phyloP scores from a whole-genome alignment of 2,888 invertebrate species.

The Napeogenes sylphis region DNA sequence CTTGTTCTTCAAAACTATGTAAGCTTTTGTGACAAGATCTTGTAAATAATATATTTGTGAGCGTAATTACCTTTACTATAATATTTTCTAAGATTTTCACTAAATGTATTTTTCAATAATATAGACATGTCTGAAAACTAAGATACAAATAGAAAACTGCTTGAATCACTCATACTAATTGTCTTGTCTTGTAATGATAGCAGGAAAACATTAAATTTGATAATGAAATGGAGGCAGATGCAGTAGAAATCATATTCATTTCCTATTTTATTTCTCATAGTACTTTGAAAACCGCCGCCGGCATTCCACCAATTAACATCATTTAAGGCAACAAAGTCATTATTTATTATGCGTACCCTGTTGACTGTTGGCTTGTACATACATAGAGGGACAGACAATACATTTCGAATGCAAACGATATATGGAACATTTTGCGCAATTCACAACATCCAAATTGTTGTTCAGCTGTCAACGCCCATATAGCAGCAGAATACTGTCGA shows the following conservation, averaged over 20 bases:
- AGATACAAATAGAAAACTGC: too few relatives aligned
- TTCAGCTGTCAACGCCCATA: neutral
- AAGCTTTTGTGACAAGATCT: neutral
- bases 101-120: too few relatives aligned
- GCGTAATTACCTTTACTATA: too few relatives aligned
- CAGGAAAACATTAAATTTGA: too few relatives aligned
- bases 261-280: too few relatives aligned
- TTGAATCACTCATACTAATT: too few relatives aligned
- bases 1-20: neutral
- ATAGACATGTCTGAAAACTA: too few relatives aligned
- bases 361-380: neutral
- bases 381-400: conserved; percentile 10
- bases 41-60: too few relatives aligned
- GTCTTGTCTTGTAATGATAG: too few relatives aligned
- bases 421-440: conserved; percentile 17
- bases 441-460: conserved; percentile 20
- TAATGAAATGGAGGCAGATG: too few relatives aligned
- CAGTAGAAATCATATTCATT: too few relatives aligned
- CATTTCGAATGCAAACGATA: conserved; percentile 22
- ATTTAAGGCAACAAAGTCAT: conserved; percentile 43
- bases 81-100: too few relatives aligned
- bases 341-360: conserved; percentile 28
- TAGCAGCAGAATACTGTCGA: neutral
- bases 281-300: conserved; percentile 7
- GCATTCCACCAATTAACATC: conserved; percentile 52